Conservation (phyloP, 1,140 invertebrate genomes). For the Pteromalus puparum region DNA sequence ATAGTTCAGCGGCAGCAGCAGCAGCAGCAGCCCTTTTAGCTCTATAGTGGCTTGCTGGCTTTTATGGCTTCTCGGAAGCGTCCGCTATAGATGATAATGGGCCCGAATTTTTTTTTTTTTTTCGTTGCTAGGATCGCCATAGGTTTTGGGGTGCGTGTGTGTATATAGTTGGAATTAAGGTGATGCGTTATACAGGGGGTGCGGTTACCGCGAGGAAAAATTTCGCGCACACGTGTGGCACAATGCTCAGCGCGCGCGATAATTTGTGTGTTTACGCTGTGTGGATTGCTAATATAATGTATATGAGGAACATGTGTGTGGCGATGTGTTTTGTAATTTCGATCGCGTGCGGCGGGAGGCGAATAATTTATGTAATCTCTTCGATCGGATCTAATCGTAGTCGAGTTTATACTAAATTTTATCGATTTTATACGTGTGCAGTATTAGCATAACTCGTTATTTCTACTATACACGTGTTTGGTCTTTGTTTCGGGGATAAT, state of each 20-base stretch:
- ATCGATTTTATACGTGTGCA: background rate
- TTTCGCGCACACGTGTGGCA: background rate
- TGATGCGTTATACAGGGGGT: background rate
- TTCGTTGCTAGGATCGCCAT: no score
- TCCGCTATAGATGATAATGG: background rate
- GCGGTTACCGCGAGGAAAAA: background rate
- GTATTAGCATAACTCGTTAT: constrained; percentile 46
- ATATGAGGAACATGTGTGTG: background rate
- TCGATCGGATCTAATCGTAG: constrained; percentile 9
- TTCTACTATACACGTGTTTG: constrained; percentile 9
- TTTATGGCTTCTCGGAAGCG: constrained; percentile 32
- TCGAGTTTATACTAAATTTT: constrained; percentile 27
- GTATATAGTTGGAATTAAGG: no score
- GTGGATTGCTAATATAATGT: background rate
- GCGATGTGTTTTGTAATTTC: background rate
- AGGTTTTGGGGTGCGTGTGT: no score
- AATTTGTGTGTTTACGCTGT: background rate
- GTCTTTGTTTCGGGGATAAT: background rate
- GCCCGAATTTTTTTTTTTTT: background rate
- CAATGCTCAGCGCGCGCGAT: no score
- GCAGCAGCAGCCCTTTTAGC: constrained; percentile 9
- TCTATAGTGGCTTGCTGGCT: background rate
- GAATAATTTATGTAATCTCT: constrained; percentile 12
- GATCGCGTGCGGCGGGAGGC: background rate
- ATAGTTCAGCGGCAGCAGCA: constrained; percentile 4